A percentile compares a stretch with the other conserved stretches of the same genome.
These are phyloP conservation scores for Coregonus suidteri DNA, from an alignment of 2,797 vertebrate genomes.

Conservation along the genomic window DNA sequence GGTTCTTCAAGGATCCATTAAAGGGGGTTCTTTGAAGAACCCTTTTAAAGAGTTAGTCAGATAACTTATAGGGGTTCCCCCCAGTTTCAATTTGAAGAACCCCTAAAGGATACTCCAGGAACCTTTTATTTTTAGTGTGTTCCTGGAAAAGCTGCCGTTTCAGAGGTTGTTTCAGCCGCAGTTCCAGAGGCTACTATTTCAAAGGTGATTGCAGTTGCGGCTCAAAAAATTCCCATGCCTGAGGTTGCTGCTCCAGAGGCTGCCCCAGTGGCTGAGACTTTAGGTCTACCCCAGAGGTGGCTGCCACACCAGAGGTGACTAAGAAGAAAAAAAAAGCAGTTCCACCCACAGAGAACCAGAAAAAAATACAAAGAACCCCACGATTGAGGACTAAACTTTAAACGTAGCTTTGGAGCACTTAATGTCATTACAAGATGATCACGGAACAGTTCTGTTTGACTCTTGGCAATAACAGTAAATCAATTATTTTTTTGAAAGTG, in stretches of 20 bases:
- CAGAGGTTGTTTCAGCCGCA: not conserved
- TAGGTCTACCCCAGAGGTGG: slow-evolving; percentile 2
- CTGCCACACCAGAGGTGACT: not conserved
- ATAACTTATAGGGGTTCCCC: too few species aligned
- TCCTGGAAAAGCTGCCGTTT: slow-evolving; percentile 2
- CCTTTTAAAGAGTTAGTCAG: too few species aligned
- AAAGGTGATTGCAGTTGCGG: slow-evolving; percentile 16
- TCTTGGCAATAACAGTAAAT: not conserved
- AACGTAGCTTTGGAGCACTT: not conserved
- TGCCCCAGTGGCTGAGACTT: slow-evolving; percentile 10
- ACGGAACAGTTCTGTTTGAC: slow-evolving; percentile 12
- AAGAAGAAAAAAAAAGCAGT: slow-evolving; percentile 20
- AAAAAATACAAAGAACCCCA: slow-evolving; percentile 55
- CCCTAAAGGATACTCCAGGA: too few species aligned
- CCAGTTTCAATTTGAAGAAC: too few species aligned
- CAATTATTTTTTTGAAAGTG: not conserved
- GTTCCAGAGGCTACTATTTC: not conserved
- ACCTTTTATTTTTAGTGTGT: not conserved
- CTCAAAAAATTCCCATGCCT: not conserved
- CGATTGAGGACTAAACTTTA: not conserved
- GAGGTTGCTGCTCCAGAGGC: not conserved
- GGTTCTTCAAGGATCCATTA: too few species aligned
- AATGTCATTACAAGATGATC: not conserved
- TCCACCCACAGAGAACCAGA: slow-evolving; percentile 42
- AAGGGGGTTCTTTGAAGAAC: too few species aligned